Evolutionary conservation across 2,113 vertebrate species (phyloP), one percentile per base, ranked within the genome.

Genomic region (Leuciscus idus): DNA sequence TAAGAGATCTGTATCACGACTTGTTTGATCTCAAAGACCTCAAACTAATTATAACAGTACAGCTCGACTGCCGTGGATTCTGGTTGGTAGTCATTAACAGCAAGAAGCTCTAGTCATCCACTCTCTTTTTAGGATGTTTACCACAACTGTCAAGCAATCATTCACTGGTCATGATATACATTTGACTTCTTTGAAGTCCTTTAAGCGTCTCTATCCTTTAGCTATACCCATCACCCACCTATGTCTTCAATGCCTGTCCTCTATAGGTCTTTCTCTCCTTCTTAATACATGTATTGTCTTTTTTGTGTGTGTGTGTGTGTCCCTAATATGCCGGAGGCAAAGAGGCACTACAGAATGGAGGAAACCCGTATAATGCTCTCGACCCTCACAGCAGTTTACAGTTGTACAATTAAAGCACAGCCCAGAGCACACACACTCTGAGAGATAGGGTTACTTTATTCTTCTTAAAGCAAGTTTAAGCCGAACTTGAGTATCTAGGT

Each of bases 1-100:
- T 62, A 28, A 46, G 55, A 79, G 77, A 80, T 43, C 21, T 4
- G 12, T 61, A n/a, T 81, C 39, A 48, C 9, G 0, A 4, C n/a
- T 26, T 81, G n/a, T 81, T 81, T 81, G 59, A 81, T 81, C 79
- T 81, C 39, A 81, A 28, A 66, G 39, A 64, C 26, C 23, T 0
- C n/a, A 59, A 48, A 64, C 36, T 81, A 28, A 81, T 64, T 64
- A 28, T 10, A 81, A 61, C 23, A 43, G 77, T 26, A 75, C 39
- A 75, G 4, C 12, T 43, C 23, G 19, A 81, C 79, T 64, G 59
- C 39, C 48, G 61, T 81, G 39, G 26, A 64, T 81, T 81, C 79
- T 64, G 59, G 59, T 81, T 64, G 59, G 23, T 10, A 66, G 39
- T 64, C 59, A 28, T 64, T 81, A 48, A 17, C 39, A 48, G 28